Conservation (phyloP, 2,113 vertebrate species). For the Seriola quinqueradiata region DNA sequence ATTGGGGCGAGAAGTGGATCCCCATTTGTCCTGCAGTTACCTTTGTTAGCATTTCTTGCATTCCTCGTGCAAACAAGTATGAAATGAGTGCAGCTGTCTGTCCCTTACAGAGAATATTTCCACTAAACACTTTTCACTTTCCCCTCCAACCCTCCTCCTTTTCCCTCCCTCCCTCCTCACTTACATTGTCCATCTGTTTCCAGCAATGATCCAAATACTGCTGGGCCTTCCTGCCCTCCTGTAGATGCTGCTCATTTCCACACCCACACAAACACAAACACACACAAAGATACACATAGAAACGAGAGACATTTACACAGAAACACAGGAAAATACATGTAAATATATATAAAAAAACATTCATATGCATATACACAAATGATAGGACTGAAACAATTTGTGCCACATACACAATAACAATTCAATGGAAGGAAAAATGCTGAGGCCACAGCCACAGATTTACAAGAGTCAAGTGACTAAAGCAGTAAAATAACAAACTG, state of each 20-base stretch:
- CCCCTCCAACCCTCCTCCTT: slow-evolving; percentile 5
- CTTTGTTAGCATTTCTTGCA: slow-evolving; percentile 51
- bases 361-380: slow-evolving; percentile 24
- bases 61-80: slow-evolving; percentile 31
- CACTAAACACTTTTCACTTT: slow-evolving; percentile 43
- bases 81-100: slow-evolving; percentile 26
- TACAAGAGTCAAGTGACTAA: slow-evolving; percentile 10
- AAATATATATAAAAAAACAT: slow-evolving; percentile 33
- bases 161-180: slow-evolving; percentile 68
- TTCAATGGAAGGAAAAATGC: slow-evolving; percentile 1
- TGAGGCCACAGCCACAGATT: slow-evolving; percentile 7
- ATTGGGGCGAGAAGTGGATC: not conserved
- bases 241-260: slow-evolving; percentile 90
- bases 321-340: slow-evolving; percentile 36
- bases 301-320: slow-evolving; percentile 30
- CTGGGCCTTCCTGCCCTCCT: slow-evolving; percentile 97
- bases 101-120: slow-evolving; percentile 45
- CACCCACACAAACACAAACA: slow-evolving; percentile 36
- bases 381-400: slow-evolving; percentile 9
- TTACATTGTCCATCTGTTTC: slow-evolving; percentile 99
- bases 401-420: slow-evolving; percentile 13
- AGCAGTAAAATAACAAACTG: slow-evolving; percentile 22
- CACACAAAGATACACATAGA: slow-evolving; percentile 30
- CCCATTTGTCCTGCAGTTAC: slow-evolving; percentile 24
- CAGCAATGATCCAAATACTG: slow-evolving; percentile 97